Evolutionary conservation across 1,140 invertebrate genomes (phyloP), one percentile per base, ranked within the genome.

Genomic region (Condylostylus longicornis): DNA sequence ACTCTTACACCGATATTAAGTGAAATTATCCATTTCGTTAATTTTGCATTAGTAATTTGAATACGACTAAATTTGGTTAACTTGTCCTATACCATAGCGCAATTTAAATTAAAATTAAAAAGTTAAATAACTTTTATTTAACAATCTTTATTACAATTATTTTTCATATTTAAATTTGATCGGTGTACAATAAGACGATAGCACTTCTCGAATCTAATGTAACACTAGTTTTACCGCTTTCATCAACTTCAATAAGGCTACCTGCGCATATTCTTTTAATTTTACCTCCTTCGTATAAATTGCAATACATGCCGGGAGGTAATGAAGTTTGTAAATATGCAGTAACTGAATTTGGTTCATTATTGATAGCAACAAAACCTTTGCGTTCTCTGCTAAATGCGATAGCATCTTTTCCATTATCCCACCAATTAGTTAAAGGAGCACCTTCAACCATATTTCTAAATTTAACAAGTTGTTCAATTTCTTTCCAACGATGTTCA

Each of bases 401-500:
- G 36, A 87, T 85, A 58, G 86, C 80, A 43, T 81, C 74, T 44
- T 71, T 68, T 0, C 67, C 72, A 51, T 84, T 81, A 49, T 75
- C 71, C 81, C 82, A 86, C 82, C 82, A 88, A 32, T 75, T 62
- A 6, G 53, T 43, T 0, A 82, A 28, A 3, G 35, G 37, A 2
- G 70, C 70, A 3, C 65, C 66, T 20, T 57, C 45, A 1, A 72
- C 78, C 5, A 66, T 63, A 46, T 82, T 86, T 41, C 78, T 69
- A 54, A 89, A 88, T 1, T 53, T 62, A 1, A 83, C 79, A 85
- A 91, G 91, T 46, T 82, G 82, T 53, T 72, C 79, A 41, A 91
- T 86, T 50, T 82, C 74, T 1, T 74, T 64, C 86, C 86, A 93
- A 15, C 85, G 71, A 57, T 95, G 89, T 59, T 95, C 88, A 53